Evolutionary conservation across 2,113 vertebrate genomes (phyloP).

Genomic region (Misgurnus anguillicaudatus): DNA sequence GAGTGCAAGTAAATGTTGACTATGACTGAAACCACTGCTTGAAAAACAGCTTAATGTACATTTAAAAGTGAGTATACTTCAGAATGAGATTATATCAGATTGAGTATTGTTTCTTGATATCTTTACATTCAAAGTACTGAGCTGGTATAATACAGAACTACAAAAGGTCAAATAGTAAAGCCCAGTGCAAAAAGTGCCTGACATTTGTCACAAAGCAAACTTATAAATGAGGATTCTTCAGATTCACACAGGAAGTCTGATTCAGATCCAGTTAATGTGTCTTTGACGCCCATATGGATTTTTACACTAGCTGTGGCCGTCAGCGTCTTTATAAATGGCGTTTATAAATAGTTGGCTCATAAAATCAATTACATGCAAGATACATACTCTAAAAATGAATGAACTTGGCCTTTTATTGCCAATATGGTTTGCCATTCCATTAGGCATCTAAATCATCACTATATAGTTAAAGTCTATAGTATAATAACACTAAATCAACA

Average conservation of each 20-base stretch:
- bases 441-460: neutral
- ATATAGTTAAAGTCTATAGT: neutral
- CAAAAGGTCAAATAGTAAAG: too few species aligned
- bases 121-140: too few species aligned
- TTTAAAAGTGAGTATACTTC: too few species aligned
- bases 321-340: neutral
- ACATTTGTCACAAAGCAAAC: neutral
- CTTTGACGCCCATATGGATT: neutral
- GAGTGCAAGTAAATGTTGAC: neutral
- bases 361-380: too few species aligned
- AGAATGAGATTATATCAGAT: too few species aligned
- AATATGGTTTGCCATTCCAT: neutral
- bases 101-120: too few species aligned
- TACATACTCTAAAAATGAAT: too few species aligned
- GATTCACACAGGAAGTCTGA: neutral
- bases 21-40: neutral
- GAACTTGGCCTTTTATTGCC: too few species aligned
- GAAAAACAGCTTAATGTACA: neutral
- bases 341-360: neutral
- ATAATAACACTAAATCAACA: slow-evolving; percentile 5
- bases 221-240: neutral
- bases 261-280: neutral
- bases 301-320: neutral
- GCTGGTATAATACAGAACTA: too few species aligned
- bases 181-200: too few species aligned